Base-by-base conservation (phyloP, 1,140 invertebrate genomes). In the Carposina sasakii region DNA sequence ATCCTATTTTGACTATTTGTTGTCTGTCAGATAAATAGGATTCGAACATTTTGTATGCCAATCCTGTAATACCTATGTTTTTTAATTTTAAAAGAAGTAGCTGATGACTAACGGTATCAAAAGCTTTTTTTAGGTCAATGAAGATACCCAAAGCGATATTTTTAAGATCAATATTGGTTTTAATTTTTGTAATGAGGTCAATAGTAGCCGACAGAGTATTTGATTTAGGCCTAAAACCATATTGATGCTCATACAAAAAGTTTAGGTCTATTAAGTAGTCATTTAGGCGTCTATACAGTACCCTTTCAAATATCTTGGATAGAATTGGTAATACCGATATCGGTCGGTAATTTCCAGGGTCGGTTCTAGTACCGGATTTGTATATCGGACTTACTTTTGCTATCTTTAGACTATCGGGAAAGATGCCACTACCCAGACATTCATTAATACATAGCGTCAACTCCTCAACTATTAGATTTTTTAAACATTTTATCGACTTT, bases 331-430 rank as follows among this genome's bases (percentile, higher is more conserved):
- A 43, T 5, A 63, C 50, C 5, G 53, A 63, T 19, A 63, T 56
- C 3, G 54, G 60, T 2, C 57, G 54, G 31, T 63, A 63, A 20
- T 60, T 60, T 3, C 40, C 30, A 5, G 60, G 51, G 8, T 63
- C 42, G 26, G 21, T 31, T 47, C 47, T 52, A 30, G 13, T 30
- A 2, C 57, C 57, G 12, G 44, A 57, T 52, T 61, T 61, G 50
- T 28, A 54, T 15, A 57, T 57, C 3, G 59, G 54, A 9, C 49
- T 60, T 5, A 64, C 57, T 55, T 57, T 60, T 2, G 52, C 61
- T 9, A 60, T 41, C 45, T 60, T 64, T 3, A 64, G 26, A 17
- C 22, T 57, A 2, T 64, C 50, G 1, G 61, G 57, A 15, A 64
- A 64, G 0, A 30, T 17, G 1, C 57, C 54, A 10, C 24, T 0